phyloP scores from a whole-genome alignment of 2,113 vertebrate species.

The Aleadryas rufinucha region DNA sequence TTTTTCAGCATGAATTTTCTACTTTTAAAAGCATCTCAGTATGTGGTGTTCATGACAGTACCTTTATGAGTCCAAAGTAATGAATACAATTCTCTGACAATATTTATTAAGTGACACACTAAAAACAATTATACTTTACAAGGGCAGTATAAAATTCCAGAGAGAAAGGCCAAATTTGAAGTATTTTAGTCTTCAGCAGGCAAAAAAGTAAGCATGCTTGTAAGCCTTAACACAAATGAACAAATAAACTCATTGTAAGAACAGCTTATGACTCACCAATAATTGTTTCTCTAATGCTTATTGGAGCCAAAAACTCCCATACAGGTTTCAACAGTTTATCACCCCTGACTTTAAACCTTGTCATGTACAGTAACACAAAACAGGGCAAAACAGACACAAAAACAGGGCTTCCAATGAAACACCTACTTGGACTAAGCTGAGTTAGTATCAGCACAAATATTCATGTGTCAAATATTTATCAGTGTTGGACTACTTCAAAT shows the following conservation, averaged over 20 bases:
- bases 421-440: background rate
- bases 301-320: background rate
- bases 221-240: background rate
- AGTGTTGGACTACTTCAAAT: background rate
- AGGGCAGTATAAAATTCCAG: background rate
- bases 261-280: background rate
- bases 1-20: background rate
- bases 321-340: background rate
- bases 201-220: background rate
- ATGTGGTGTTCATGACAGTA: background rate
- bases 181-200: background rate
- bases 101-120: background rate
- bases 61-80: background rate
- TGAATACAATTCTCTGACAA: background rate
- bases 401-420: background rate
- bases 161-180: background rate
- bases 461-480: background rate
- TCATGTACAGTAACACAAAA: constrained; percentile 58
- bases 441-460: background rate
- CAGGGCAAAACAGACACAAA: background rate
- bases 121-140: background rate
- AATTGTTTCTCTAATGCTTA: background rate
- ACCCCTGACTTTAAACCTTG: constrained; percentile 6
- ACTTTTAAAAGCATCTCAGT: background rate
- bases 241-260: background rate